Evolutionary conservation across 2,888 invertebrate species (phyloP).

Genomic region (Cancer borealis): DNA sequence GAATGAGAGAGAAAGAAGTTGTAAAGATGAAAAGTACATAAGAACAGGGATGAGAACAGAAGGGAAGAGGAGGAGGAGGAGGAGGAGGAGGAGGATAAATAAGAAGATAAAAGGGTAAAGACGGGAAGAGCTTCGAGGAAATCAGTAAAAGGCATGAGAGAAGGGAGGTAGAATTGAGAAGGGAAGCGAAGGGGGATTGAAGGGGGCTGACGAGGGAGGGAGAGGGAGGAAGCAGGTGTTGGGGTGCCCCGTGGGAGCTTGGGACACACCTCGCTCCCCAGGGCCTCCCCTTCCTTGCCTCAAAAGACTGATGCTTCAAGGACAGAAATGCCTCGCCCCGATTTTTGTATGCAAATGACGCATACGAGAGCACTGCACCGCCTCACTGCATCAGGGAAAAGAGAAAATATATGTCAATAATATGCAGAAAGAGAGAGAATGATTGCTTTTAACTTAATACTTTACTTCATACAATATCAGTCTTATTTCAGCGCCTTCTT

Average conservation of each 20-base stretch:
- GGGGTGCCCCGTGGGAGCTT: background rate
- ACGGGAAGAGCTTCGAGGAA: background rate
- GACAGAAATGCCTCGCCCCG: slow-evolving; percentile 1
- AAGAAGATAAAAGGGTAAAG: background rate
- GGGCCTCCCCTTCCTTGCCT: background rate
- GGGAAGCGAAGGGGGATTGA: background rate
- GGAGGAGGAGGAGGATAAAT: background rate
- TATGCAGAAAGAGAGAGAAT: background rate
- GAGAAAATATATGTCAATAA: background rate
- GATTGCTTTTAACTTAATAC: background rate
- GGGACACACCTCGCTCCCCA: background rate
- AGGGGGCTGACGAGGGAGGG: background rate
- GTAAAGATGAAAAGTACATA: background rate
- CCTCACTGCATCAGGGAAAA: background rate
- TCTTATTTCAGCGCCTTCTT: background rate
- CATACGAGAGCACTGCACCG: background rate
- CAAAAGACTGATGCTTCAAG: slow-evolving; percentile 9
- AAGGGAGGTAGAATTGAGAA: background rate
- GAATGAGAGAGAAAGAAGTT: background rate
- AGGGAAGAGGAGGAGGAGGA: slow-evolving; percentile 8
- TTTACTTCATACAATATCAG: background rate
- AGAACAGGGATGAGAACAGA: background rate
- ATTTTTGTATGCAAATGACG: slow-evolving; percentile 34
- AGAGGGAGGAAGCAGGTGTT: slow-evolving; percentile 5
- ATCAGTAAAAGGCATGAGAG: background rate